Evolutionary conservation across 30 jellyfish, hydroid and myxozoan species (phyloP).

Genomic region (Calvadosia cruxmelitensis): DNA sequence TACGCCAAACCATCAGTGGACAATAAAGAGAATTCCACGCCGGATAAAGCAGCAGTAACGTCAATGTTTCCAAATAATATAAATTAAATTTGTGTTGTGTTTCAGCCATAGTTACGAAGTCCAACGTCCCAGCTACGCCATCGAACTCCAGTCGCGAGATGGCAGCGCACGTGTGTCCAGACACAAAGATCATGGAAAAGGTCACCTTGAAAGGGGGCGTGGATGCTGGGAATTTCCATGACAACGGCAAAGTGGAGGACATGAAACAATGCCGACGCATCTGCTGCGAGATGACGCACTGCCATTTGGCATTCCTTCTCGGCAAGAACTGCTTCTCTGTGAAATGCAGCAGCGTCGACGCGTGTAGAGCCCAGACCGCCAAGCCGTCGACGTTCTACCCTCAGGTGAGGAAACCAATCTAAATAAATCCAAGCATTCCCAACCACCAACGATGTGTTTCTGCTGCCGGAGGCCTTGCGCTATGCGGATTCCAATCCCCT

Average conservation of each 20-base stretch:
- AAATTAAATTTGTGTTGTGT: no score
- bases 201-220: constrained; percentile 91
- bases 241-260: constrained; percentile 81
- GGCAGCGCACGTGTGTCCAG: constrained; percentile 40
- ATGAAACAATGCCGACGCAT: constrained; percentile 79
- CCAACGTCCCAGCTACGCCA: not conserved
- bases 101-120: no score
- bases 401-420: no score
- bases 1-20: no score
- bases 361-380: constrained; percentile 91
- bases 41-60: no score
- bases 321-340: constrained; percentile 86
- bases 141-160: not conserved
- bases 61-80: no score
- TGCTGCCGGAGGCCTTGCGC: no score
- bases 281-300: constrained; percentile 92
- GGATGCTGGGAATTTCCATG: constrained; percentile 94
- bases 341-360: constrained; percentile 72
- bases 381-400: constrained; percentile 82
- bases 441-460: no score
- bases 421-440: no score
- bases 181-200: constrained; percentile 49
- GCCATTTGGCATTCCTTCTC: constrained; percentile 88
- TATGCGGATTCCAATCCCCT: no score
- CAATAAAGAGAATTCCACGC: no score